Conservation (phyloP, 1,140 invertebrate species). For the Heliconius himera region DNA sequence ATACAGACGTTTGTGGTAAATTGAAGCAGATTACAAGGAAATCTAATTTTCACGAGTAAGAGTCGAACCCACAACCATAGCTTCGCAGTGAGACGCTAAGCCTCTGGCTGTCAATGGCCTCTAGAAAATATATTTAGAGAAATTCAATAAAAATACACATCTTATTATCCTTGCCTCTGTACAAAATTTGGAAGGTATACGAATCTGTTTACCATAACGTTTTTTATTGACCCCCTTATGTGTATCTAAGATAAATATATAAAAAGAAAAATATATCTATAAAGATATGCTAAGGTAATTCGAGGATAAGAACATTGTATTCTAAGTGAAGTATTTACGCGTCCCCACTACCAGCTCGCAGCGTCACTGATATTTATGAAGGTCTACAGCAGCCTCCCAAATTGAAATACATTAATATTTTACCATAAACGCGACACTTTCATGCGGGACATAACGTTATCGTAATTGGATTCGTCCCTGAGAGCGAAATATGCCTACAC, state of each 20-base stretch:
- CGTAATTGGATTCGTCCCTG: constrained; percentile 79
- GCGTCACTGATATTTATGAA: constrained; percentile 76
- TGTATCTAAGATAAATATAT: background rate
- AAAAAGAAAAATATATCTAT: background rate
- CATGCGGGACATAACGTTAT: constrained; percentile 78
- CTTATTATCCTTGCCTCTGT: no score
- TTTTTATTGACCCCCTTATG: no score
- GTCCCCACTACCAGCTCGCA: constrained; percentile 61
- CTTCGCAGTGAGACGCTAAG: no score
- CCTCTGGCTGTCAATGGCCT: no score
- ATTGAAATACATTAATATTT: constrained; percentile 82
- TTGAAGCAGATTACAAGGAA: no score
- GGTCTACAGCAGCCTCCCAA: constrained; percentile 76
- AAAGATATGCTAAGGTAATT: constrained; percentile 39
- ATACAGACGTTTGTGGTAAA: no score
- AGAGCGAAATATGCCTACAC: constrained; percentile 62
- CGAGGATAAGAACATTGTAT: constrained; percentile 74
- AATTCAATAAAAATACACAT: no score
- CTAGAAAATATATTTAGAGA: no score
- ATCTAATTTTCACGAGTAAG: no score
- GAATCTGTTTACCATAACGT: no score
- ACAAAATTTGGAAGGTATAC: no score
- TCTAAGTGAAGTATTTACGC: constrained; percentile 75
- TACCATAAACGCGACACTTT: constrained; percentile 81
- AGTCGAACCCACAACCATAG: no score